Evolutionary conservation across 1,140 invertebrate species (phyloP).

Genomic region (Lepidostoma basale): DNA sequence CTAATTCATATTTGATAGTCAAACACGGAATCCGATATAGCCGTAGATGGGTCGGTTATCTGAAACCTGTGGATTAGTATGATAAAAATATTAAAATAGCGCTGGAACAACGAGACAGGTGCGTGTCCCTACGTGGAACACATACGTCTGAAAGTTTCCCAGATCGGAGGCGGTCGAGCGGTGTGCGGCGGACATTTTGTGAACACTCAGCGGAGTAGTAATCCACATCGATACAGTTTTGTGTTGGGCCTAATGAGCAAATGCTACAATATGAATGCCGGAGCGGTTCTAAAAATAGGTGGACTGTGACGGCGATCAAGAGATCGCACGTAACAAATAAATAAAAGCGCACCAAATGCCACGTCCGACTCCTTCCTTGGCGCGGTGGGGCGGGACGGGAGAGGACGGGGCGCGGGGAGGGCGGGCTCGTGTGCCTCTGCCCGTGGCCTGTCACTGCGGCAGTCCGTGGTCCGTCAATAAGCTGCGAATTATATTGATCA

Average conservation of each 20-base stretch:
- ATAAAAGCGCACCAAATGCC: slow-evolving; percentile 17
- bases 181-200: neutral
- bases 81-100: too few relatives aligned
- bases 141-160: too few relatives aligned
- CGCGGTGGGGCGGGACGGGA: neutral
- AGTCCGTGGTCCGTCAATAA: too few relatives aligned
- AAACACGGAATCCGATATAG: too few relatives aligned
- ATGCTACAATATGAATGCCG: slow-evolving; percentile 26
- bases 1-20: too few relatives aligned
- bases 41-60: too few relatives aligned
- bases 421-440: neutral
- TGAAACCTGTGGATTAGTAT: too few relatives aligned
- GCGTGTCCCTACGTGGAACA: too few relatives aligned
- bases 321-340: slow-evolving; percentile 25
- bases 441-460: neutral
- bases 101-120: too few relatives aligned
- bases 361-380: neutral
- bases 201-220: neutral
- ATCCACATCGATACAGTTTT: slow-evolving; percentile 25
- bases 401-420: neutral
- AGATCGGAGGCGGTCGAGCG: too few relatives aligned
- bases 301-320: slow-evolving; percentile 13
- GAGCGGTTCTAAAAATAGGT: slow-evolving; percentile 22
- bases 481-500: too few relatives aligned
- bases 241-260: slow-evolving; percentile 17